Evolutionary conservation across 2,888 invertebrate genomes (phyloP).

Genomic region (Eupithecia subumbrata): DNA sequence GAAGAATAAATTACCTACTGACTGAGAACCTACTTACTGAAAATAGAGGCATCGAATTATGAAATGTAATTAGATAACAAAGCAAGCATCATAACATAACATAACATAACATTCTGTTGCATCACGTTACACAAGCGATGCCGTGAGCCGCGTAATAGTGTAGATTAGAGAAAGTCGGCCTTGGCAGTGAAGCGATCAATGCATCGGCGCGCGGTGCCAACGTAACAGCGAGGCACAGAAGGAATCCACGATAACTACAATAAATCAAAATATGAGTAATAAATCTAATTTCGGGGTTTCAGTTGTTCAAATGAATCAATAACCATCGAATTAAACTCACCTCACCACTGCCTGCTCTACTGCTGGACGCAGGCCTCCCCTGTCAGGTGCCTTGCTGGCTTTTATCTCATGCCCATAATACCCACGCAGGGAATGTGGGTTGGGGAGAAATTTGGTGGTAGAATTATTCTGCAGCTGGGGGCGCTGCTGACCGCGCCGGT

Average conservation of each 20-base stretch:
- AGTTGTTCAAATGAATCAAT: not conserved
- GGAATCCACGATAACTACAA: not conserved
- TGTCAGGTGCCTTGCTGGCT: too few relatives aligned
- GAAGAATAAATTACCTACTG: not conserved
- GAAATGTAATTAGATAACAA: slow-evolving; percentile 28
- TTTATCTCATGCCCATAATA: too few relatives aligned
- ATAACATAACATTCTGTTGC: slow-evolving; percentile 73
- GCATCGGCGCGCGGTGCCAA: slow-evolving; percentile 28
- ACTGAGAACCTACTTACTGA: not conserved
- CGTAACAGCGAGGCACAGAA: slow-evolving; percentile 7
- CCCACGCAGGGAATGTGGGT: too few relatives aligned
- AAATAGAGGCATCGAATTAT: slow-evolving; percentile 8
- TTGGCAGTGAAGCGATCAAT: slow-evolving; percentile 74
- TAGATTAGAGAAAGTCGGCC: slow-evolving; percentile 81
- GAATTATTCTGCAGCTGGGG: too few relatives aligned
- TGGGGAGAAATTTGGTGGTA: too few relatives aligned
- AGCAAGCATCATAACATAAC: slow-evolving; percentile 46
- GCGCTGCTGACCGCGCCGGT: too few relatives aligned
- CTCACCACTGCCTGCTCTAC: too few relatives aligned
- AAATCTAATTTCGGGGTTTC: not conserved
- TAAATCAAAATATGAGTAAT: not conserved
- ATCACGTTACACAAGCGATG: slow-evolving; percentile 68
- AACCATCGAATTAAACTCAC: not conserved
- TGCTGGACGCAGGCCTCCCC: too few relatives aligned
- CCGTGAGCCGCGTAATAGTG: slow-evolving; percentile 67